Base-by-base conservation (phyloP, 2,888 invertebrate genomes). In the Leptinotarsa peninsularis region DNA sequence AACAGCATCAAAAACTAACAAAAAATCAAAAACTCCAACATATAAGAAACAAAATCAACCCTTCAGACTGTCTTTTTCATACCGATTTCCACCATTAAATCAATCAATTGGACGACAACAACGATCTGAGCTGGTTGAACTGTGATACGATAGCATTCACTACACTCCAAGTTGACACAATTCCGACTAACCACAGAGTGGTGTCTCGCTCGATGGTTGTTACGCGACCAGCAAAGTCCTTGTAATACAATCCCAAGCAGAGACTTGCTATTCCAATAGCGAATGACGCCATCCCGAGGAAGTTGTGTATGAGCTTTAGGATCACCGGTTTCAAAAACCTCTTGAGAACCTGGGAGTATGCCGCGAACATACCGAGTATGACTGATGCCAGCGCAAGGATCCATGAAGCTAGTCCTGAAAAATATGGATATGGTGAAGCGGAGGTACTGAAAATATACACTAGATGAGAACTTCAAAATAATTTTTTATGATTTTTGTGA, bases 391-490 rank as follows among this genome's bases (percentile, higher is more conserved):
- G 63, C 1, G 81, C 75, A 15, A 82, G 73, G 18, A 84, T 66
- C 84, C 83, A 83, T 17, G 83, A 83, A 10, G 75, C 76, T 43
- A 84, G 58, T 66, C 83, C 84, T 83, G 69, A 74, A 82, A 80
- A 18, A 63, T 2, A 2, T 0, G 1, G 5, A 33, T 33, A 7
- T 33, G 33, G 33, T 33, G 33, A 33, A 33, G 33, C 2, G 2
- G 7, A 7, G 7, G 33, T 33, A 5, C 33, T 7, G 7, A 33
- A 1, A 7, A 7, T 7, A 33, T 33, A 7, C 33, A 33, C 7
- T 33, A 33, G 7, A 33, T 33, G 33, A 33, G 33, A 7, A 33
- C 0, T 33, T 33, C 27, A 33, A 5, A 27, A 1, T 4, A 27
- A 27, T 5, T 27, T 27, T 27, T 33, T 1, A 33, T 33, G 27